Base-by-base conservation (phyloP, 2,113 vertebrate genomes). In the Aptenodytes forsteri region DNA sequence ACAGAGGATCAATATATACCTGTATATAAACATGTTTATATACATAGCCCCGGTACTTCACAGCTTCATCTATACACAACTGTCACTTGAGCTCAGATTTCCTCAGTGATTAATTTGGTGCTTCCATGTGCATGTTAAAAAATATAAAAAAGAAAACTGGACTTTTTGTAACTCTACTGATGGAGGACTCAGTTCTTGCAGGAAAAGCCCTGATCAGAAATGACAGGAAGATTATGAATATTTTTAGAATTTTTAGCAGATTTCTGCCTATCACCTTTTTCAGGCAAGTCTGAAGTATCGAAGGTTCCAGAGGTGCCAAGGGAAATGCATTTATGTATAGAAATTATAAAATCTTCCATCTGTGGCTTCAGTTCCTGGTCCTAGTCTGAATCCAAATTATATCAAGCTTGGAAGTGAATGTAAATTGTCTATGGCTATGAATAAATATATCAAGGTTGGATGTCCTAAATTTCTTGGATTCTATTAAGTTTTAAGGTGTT, bases 281-380 rank as follows among this genome's bases (percentile, higher is more conserved):
- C 52, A 90, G 40, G 38, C 38, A 72, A 82, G 16, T 65, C 50
- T 76, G 47, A 93, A 88, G 47, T 69, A 83, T 16, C 0, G 3
- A 88, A 93, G 38, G 29, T 67, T 94, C 65, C 81, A 95, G 47
- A 89, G 26, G 49, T 82, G 77, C n/a, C 73, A 91, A 87, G 65
- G 30, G 49, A 97, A 93, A 96, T 96, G 61, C 61, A 93, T 95
- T 95, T 94, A 94, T 96, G 70, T 76, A 72, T 65, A 64, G 38
- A 82, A 93, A 84, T 79, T 76, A 56, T 40, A 87, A 84, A 84
- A 69, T 76, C 36, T 94, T 89, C 91, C 77, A 90, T 96, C 84
- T 97, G 84, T 84, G 61, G 55, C 36, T 91, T 91, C 70, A 84
- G 62, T 94, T 95, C 29, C 0, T 19, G 52, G 21, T 75, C 69